Base-by-base conservation (phyloP, 2,797 vertebrate genomes). In the Platalea minor region DNA sequence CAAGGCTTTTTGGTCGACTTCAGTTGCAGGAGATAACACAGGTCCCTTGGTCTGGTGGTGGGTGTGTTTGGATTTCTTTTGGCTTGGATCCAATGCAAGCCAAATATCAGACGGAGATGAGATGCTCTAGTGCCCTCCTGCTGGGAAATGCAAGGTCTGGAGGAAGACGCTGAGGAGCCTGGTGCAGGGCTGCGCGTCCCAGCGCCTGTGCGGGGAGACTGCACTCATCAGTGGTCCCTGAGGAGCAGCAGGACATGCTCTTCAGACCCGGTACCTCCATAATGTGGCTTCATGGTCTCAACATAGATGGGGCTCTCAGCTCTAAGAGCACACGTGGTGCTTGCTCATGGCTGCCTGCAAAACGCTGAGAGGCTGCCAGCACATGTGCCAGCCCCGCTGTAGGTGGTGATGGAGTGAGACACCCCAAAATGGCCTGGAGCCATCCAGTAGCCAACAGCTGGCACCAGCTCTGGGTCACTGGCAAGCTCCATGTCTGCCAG, bases 271-370 rank as follows among this genome's bases (percentile, higher is more conserved):
- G 15, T 13, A 69, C 16, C n/a, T 67, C 39, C 17, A 46, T 21
- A n/a, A 13, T 3, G 4, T 11, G 24, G 41, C 57, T 68, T 86
- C 37, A 24, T 1, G 9, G 45, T 65, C 54, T 65, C 26, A 75
- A 4, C 1, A 2, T 1, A 86, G 73, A 81, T 0, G 0, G 31
- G 60, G 61, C 5, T 91, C 41, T 77, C 0, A 0, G 24, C 41
- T 64, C 2, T 26, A 68, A 73, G 10, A 85, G 57, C 28, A 76
- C 9, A 25, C 0, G 1, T 19, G 16, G 57, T 41, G 18, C 48
- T 70, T 51, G 31, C 43, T 84, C 78, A n/a, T 0, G 4, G 48
- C 39, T 63, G 21, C 12, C 43, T 69, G 26, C 7, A 25, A 59
- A 93, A 60, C 0, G 3, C 19, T 54, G 57, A 72, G 57, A 93